These are phyloP conservation scores for Peromyscus aztecus DNA, from an alignment of 2,797 vertebrate species.

Conservation along the genomic window DNA sequence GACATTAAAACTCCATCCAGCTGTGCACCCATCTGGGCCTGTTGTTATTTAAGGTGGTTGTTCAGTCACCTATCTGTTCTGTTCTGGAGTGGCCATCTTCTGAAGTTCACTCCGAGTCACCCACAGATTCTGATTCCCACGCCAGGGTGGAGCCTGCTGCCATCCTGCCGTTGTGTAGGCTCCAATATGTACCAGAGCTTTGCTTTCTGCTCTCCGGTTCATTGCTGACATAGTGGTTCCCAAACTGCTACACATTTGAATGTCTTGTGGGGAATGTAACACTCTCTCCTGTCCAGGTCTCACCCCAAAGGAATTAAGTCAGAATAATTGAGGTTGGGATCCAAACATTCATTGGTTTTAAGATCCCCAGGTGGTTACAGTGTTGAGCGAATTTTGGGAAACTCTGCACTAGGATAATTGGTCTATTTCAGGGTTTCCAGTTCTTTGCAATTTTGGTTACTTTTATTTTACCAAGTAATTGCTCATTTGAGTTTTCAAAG, in stretches of 20 bases:
- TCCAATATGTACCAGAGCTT: background rate
- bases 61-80: conserved; percentile 23
- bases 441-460: conserved; percentile 67
- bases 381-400: conserved; percentile 49
- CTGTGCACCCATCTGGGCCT: conserved; percentile 24
- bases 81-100: background rate
- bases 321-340: background rate
- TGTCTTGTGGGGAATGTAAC: conserved; percentile 23
- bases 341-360: conserved; percentile 8
- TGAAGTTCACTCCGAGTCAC: background rate
- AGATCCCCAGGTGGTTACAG: conserved; percentile 20
- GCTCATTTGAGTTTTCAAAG: conserved; percentile 57
- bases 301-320: conserved; percentile 7
- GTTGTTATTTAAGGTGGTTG: background rate
- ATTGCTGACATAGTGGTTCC: background rate
- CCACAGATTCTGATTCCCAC: background rate
- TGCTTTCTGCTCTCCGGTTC: background rate
- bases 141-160: background rate
- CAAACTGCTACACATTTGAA: conserved; percentile 1
- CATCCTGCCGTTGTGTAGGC: background rate
- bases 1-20: background rate
- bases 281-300: background rate
- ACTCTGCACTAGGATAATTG: conserved; percentile 25
- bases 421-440: conserved; percentile 62
- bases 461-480: conserved; percentile 73